These are phyloP conservation scores for Drosophila mayri DNA, from an alignment of 1,140 invertebrate species.

Conservation along the genomic window DNA sequence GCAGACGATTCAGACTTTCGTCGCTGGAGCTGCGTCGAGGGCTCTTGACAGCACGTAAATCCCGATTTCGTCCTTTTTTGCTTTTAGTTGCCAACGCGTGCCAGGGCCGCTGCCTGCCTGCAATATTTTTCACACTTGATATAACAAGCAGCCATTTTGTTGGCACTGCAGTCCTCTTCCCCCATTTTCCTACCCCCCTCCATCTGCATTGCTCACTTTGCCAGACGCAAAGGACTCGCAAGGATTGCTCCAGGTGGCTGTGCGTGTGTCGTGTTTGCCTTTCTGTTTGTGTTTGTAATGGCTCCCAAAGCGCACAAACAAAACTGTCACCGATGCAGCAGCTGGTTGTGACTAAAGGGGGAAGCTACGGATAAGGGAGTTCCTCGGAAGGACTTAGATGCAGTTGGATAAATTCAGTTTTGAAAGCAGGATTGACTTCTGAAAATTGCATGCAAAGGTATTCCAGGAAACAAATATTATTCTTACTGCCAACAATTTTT, in stretches of 20 bases:
- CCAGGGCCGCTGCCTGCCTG: constrained; percentile 12
- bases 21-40: constrained; percentile 5
- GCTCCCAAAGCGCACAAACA: constrained; percentile 70
- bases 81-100: constrained; percentile 35
- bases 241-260: constrained; percentile 36
- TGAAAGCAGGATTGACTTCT: constrained; percentile 1
- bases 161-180: constrained; percentile 28
- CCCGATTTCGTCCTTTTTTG: constrained; percentile 30
- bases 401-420: constrained; percentile 16
- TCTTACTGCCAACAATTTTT: too few relatives aligned
- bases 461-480: not conserved
- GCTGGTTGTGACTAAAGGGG: not conserved
- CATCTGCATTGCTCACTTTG: constrained; percentile 53
- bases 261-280: constrained; percentile 12
- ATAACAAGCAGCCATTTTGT: constrained; percentile 64
- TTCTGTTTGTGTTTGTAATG: constrained; percentile 63
- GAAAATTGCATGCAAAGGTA: not conserved
- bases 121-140: constrained; percentile 75
- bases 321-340: constrained; percentile 60
- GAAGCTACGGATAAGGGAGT: not conserved
- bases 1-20: constrained; percentile 17
- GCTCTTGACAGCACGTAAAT: constrained; percentile 45
- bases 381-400: constrained; percentile 8
- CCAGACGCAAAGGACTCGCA: constrained; percentile 29
- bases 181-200: not conserved